Evolutionary conservation across 1,140 invertebrate genomes (phyloP).

Genomic region (Panagrolaimus sp.): DNA sequence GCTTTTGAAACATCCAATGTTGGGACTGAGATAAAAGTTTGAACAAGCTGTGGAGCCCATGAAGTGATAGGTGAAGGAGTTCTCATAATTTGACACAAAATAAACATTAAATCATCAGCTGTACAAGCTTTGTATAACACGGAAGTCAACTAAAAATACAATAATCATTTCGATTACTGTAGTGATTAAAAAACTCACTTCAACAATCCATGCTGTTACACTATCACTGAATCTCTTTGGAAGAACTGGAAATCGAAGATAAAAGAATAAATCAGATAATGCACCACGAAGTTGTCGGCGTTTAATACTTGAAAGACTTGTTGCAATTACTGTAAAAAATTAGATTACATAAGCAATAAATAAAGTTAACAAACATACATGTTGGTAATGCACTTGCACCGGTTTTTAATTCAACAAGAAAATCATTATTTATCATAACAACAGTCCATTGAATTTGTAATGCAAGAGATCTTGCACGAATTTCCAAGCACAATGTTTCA

Average conservation of each 20-base stretch:
- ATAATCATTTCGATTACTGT: conserved; percentile 4
- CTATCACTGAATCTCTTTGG: conserved; percentile 36
- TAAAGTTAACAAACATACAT: background rate
- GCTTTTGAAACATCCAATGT: conserved; percentile 29
- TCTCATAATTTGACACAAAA: conserved; percentile 39
- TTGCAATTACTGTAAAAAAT: conserved; percentile 27
- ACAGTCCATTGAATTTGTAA: conserved; percentile 45
- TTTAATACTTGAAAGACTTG: background rate
- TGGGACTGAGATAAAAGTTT: conserved; percentile 41
- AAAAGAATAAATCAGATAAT: conserved; percentile 44
- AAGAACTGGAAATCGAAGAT: conserved; percentile 42
- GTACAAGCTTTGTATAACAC: conserved; percentile 38
- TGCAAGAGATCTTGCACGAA: conserved; percentile 34
- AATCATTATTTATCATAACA: conserved; percentile 32
- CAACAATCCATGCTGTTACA: conserved; percentile 33
- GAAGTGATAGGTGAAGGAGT: conserved; percentile 28
- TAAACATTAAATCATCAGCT: conserved; percentile 38
- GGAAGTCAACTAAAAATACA: conserved; percentile 22
- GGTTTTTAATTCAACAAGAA: conserved; percentile 24
- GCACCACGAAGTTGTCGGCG: conserved; percentile 28
- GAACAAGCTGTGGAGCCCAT: conserved; percentile 34
- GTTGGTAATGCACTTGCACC: background rate
- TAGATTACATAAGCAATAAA: background rate
- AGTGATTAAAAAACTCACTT: conserved; percentile 29
- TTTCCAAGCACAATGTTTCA: conserved; percentile 30